Evolutionary conservation across 2,888 invertebrate genomes (phyloP), one percentile per base, ranked within the genome.

Genomic region (Synanthedon tipuliformis): DNA sequence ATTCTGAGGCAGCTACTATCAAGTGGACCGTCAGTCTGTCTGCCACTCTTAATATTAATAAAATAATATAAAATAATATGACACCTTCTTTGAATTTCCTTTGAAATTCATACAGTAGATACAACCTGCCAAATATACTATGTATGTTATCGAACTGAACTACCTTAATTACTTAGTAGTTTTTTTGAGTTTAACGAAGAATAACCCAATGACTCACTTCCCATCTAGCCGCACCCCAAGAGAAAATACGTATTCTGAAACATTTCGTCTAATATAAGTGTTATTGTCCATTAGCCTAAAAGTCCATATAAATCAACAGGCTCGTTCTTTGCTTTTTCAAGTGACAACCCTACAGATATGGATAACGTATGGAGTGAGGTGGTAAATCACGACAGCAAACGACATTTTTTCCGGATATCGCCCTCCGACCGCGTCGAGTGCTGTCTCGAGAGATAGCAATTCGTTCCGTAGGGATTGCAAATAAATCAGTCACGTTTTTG

Each of bases 401-500:
- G 83, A 80, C 77, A 78, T 81, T 84, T 84, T 83, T 85, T 78
- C 79, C 78, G 79, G 73, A 69, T 66, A 66, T 75, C 78, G 66
- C 78, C 82, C 79, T 71, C 68, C 61, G 61, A 59, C 54, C 58
- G 61, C 66, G 69, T 64, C 73, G 74, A 76, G 76, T 62, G 72
- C 71, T 75, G 82, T 82, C 83, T 83, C 80, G 74, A 81, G 81
- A 84, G 84, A 85, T 82, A 83, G 67, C 65, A 59, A 48, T 55
- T 57, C 40, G 61, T 51, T 41, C n/a, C 15, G 73, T 76, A 83
- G 53, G 40, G 81, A 64, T 55, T 52, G 75, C 75, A 81, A 57
- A 69, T 59, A 53, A 61, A 56, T 15, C 11, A 23, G 50, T 49
- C 7, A 34, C 40, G 10, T 23, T 7, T 23, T 48, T 27, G 10